Evolutionary conservation across 53 echinoderm and acorn worm genomes (phyloP).

Genomic region (Crossaster papposus): DNA sequence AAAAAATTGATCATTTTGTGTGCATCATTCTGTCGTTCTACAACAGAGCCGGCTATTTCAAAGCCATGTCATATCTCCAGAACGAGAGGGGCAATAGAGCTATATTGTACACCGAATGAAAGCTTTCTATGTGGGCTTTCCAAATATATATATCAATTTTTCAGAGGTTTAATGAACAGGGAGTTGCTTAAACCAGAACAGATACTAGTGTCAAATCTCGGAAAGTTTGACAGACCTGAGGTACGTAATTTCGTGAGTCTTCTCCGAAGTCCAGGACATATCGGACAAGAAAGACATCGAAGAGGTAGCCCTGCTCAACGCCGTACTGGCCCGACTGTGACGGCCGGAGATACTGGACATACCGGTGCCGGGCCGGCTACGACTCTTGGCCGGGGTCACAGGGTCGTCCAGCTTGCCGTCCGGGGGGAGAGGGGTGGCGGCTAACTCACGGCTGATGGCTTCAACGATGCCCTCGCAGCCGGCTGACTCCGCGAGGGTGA

Average conservation of each 20-base stretch:
- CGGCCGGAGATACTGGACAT: constrained; percentile 46
- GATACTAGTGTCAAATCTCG: not conserved
- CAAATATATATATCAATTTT: too few species aligned
- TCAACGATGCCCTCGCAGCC: constrained; percentile 95
- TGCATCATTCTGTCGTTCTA: too few species aligned
- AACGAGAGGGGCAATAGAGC: too few species aligned
- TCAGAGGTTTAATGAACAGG: too few species aligned
- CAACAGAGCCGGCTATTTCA: too few species aligned
- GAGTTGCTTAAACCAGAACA: too few species aligned
- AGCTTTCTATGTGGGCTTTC: too few species aligned
- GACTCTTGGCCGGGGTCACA: not conserved
- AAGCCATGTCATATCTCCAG: too few species aligned
- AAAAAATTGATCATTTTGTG: too few species aligned
- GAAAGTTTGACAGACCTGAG: constrained; percentile 67
- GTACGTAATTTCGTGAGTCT: constrained; percentile 78
- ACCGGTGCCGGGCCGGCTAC: constrained; percentile 66
- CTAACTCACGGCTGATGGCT: constrained; percentile 72
- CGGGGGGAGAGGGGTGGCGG: constrained; percentile 7
- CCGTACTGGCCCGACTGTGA: constrained; percentile 55
- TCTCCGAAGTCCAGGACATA: constrained; percentile 93
- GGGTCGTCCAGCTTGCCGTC: constrained; percentile 26
- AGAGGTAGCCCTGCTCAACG: constrained; percentile 68
- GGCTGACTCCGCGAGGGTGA: constrained; percentile 91
- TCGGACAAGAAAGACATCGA: constrained; percentile 90
- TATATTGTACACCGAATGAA: too few species aligned